Base-by-base conservation (phyloP, 2,888 invertebrate species). In the Apamea anceps region DNA sequence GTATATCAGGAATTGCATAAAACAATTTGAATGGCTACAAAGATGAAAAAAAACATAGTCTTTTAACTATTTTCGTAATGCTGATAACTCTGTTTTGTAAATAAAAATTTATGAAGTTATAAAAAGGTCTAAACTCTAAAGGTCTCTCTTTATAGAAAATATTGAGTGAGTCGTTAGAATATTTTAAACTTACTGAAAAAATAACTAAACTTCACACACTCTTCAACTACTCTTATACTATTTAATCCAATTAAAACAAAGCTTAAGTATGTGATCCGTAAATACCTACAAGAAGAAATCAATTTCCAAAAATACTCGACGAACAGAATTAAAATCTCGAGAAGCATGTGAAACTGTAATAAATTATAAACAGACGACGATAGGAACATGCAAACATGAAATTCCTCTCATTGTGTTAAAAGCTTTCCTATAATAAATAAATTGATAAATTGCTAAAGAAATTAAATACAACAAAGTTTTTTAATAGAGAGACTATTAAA, bases 351-450 rank as follows among this genome's bases (percentile, higher is more conserved):
- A 51, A 71, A 66, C 54, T 81, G 71, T 87, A 75, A 86, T 86
- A 85, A 85, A 81, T 86, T 76, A 72, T 72, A 65, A 66, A 62
- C 63, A 32, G 18, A 67, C 71, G 28, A 54, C 51, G 45, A 45
- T n/a, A n/a, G 60, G 54, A 74, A 78, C 65, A 54, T 65, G 51
- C 65, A n/a, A 72, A 75, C 80, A 77, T 54, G 42, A 79, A 78
- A 85, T 80, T 82, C 70, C 67, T 79, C 48, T 67, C 32, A 79
- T 72, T 76, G 57, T 72, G 78, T 78, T 74, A 62, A 81, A 67
- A 87, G 81, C 68, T 77, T 81, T 81, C 74, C 79, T 65, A 62
- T 77, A 87, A 86, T 85, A 76, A 76, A 54, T 74, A 21, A 37
- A 51, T 63, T 18, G 74, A 32, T 73, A 66, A 57, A 78, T 80